phyloP scores from a whole-genome alignment of 2,113 vertebrate species.

The Rhinoderma darwinii region DNA sequence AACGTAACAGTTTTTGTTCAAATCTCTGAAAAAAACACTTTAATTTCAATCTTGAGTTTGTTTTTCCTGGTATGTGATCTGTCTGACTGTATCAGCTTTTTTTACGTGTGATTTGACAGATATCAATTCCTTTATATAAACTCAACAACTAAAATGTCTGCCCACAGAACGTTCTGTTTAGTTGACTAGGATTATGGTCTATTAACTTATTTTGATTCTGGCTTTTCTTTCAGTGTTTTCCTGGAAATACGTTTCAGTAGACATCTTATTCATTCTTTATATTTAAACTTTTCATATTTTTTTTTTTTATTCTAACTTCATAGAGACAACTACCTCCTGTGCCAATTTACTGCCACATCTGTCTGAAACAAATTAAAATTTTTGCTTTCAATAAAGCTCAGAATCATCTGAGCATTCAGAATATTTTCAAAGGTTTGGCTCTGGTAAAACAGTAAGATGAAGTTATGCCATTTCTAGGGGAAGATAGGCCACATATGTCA shows the following conservation, averaged over 20 bases:
- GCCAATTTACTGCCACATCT: not conserved
- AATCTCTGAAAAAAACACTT: not conserved
- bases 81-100: not conserved
- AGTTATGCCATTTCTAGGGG: not conserved
- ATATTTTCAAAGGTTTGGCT: not conserved
- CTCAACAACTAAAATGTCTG: conserved; percentile 1
- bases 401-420: not conserved
- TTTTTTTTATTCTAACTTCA: not conserved
- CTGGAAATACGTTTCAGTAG: not conserved
- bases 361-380: not conserved
- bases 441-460: not conserved
- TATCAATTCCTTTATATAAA: conserved; percentile 24
- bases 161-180: not conserved
- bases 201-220: not conserved
- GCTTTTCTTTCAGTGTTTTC: not conserved
- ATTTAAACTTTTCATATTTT: too few species aligned
- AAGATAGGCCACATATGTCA: not conserved
- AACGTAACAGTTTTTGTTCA: not conserved
- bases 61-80: not conserved
- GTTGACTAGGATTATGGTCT: not conserved
- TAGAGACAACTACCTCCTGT: not conserved
- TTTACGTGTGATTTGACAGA: not conserved
- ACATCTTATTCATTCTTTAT: not conserved
- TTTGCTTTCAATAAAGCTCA: not conserved
- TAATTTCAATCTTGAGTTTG: not conserved